Percentiles rank a stretch among this genome's conserved stretches.
These are phyloP conservation scores for Dicrostonyx torquatus DNA, from an alignment of 2,797 vertebrate species.

Conservation along the genomic window DNA sequence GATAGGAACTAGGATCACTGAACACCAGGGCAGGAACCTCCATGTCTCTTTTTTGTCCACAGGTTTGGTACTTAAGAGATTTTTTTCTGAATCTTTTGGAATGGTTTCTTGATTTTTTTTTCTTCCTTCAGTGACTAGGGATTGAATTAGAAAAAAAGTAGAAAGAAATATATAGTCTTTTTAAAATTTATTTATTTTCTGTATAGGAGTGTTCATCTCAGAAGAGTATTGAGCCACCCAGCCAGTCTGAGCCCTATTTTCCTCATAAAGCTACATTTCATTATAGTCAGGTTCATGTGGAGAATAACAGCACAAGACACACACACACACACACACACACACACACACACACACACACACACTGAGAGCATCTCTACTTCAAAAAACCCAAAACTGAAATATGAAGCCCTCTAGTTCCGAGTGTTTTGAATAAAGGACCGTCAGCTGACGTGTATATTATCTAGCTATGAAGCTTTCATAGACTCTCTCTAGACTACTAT, in stretches of 20 bases:
- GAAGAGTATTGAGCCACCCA: neutral
- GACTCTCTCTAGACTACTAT: neutral
- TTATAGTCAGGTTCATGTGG: neutral
- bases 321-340: neutral
- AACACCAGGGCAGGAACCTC: neutral
- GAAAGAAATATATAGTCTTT: neutral
- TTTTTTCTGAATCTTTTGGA: neutral
- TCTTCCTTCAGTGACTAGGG: slow-evolving; percentile 9
- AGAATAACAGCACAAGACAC: neutral
- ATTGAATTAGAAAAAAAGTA: neutral
- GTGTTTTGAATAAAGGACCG: neutral
- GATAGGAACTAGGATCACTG: neutral
- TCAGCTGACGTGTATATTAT: neutral
- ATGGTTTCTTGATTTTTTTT: neutral
- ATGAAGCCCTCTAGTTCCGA: neutral
- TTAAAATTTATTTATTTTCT: no score
- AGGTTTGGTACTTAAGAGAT: neutral
- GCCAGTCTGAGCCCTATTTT: neutral
- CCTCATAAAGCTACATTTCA: neutral
- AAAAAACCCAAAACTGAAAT: neutral
- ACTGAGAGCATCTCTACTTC: neutral
- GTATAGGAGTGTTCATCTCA: neutral
- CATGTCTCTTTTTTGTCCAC: neutral
- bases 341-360: neutral
- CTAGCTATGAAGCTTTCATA: neutral